These are phyloP conservation scores for Protobothrops mucrosquamatus DNA, from an alignment of 2,113 vertebrate genomes.

Conservation along the genomic window DNA sequence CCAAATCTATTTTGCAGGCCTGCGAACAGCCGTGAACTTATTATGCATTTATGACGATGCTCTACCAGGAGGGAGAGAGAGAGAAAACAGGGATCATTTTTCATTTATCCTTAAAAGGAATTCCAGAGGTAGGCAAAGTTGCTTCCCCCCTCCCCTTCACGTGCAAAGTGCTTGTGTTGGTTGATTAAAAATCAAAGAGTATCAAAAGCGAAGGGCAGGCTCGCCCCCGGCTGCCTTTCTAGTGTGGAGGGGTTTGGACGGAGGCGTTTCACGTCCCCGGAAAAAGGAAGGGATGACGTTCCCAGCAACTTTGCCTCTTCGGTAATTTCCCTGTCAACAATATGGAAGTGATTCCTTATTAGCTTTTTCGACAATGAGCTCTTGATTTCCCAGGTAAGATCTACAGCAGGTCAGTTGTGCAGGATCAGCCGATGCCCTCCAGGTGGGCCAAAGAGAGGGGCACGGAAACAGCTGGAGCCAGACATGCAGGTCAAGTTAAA, in stretches of 20 bases:
- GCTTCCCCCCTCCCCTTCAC: not conserved
- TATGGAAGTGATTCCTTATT: not conserved
- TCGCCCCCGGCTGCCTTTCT: not conserved
- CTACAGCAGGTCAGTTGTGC: not conserved
- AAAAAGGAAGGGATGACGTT: not conserved
- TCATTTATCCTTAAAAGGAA: not conserved
- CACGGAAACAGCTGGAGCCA: no score
- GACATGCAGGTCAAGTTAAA: no score
- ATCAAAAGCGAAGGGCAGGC: not conserved
- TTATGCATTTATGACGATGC: not conserved
- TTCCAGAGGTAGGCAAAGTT: not conserved
- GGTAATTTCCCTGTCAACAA: not conserved
- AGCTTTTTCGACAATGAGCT: not conserved
- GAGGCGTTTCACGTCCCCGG: not conserved
- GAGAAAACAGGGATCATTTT: not conserved
- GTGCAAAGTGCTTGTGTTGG: not conserved
- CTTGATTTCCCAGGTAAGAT: not conserved
- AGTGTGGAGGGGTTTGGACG: not conserved
- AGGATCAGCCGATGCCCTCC: not conserved
- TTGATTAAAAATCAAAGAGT: not conserved
- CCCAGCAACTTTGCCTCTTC: not conserved
- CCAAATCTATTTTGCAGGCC: not conserved
- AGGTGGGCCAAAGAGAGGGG: no score
- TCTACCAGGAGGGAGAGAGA: not conserved
- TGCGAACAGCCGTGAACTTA: not conserved